These are phyloP conservation scores for Tinamus major DNA, from an alignment of 2,797 vertebrate species.

Conservation along the genomic window DNA sequence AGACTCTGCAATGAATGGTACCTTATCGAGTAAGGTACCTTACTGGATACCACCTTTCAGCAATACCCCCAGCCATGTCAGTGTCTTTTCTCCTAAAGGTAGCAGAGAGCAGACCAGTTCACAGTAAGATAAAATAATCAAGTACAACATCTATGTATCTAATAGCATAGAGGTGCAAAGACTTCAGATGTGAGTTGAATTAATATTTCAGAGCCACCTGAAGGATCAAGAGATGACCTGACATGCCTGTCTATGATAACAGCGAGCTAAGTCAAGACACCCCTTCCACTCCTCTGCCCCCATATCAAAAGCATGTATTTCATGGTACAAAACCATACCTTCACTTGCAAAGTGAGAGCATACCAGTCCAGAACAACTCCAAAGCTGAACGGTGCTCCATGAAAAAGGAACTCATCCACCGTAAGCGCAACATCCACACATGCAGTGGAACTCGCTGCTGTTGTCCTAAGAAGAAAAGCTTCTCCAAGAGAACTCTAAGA, in stretches of 20 bases:
- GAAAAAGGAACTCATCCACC: background rate
- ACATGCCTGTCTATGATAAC: background rate
- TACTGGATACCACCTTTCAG: background rate
- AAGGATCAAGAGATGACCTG: background rate
- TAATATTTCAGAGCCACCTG: background rate
- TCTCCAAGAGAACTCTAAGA: background rate
- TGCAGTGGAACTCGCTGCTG: background rate
- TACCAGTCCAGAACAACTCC: background rate
- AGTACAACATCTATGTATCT: background rate
- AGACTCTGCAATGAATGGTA: background rate
- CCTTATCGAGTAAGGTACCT: no score
- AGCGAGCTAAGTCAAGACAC: background rate
- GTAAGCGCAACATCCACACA: background rate
- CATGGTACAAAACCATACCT: background rate
- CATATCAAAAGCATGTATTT: background rate
- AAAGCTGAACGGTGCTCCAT: background rate
- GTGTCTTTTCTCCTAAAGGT: background rate
- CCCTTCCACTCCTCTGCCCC: background rate
- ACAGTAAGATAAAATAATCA: background rate
- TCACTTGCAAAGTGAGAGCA: background rate
- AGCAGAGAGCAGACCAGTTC: background rate
- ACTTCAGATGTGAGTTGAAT: background rate
- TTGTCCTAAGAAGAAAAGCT: background rate
- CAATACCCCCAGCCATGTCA: background rate
- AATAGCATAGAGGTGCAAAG: background rate